A percentile compares a stretch with the other conserved stretches of the same genome.
Evolutionary conservation across 2,113 vertebrate species (phyloP).

Genomic region (Formicarius rufipectus): DNA sequence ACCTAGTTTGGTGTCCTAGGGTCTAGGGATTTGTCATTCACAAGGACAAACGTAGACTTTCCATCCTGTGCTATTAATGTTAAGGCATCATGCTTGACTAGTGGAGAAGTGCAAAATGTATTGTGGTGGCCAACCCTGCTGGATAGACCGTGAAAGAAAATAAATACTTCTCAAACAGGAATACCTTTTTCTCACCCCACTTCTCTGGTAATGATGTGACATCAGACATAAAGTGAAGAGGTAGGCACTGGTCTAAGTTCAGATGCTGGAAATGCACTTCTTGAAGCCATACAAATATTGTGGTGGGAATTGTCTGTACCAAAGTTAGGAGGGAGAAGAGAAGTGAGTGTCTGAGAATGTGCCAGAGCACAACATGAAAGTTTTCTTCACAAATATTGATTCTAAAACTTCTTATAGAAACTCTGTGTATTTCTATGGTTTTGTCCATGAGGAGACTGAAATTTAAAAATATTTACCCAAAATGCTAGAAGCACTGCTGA

Average conservation of each 20-base stretch:
- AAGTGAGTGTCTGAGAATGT: background rate
- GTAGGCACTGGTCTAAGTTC: background rate
- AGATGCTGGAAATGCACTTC: background rate
- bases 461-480: slow-evolving; percentile 9
- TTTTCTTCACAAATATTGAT: background rate
- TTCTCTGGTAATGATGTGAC: background rate
- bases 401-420: slow-evolving; percentile 19
- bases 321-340: background rate
- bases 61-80: slow-evolving; percentile 2
- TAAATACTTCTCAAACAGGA: background rate
- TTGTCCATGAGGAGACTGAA: background rate
- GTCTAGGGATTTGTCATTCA: slow-evolving; percentile 23
- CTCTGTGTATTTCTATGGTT: background rate
- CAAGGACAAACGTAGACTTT: slow-evolving; percentile 23
- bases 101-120: slow-evolving; percentile 3
- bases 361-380: background rate
- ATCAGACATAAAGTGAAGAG: background rate
- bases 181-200: background rate
- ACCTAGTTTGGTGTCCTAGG: background rate
- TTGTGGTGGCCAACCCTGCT: background rate
- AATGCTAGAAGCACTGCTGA: background rate
- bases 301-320: background rate
- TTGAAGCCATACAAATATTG: background rate
- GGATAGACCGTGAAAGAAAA: background rate
- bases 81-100: slow-evolving; percentile 24